Percentiles rank a stretch among this genome's conserved stretches.
Conservation (phyloP, 64 coral and sea anemone species). For the Catalaphyllia jardinei region DNA sequence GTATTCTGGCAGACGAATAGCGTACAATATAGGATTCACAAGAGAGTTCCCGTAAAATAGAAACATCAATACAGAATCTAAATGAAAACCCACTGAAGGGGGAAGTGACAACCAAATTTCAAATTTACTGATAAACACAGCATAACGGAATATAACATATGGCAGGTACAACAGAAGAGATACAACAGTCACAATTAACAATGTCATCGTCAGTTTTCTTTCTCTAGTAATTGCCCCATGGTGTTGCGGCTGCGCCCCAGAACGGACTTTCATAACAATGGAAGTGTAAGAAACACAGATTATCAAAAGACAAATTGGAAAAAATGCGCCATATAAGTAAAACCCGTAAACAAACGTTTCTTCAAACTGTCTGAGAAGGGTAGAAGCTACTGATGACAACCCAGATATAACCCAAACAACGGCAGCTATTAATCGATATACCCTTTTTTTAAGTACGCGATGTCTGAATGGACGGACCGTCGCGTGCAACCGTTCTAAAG, state of each 20-base stretch:
- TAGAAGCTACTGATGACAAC: background rate
- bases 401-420: background rate
- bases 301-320: background rate
- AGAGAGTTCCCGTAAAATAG: background rate
- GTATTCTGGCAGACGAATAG: background rate
- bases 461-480: background rate
- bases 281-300: background rate
- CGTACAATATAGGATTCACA: background rate
- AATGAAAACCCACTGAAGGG: background rate
- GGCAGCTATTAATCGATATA: background rate
- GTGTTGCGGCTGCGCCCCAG: too few species aligned
- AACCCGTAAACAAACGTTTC: background rate
- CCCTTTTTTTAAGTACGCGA: background rate
- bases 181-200: background rate
- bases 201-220: too few species aligned
- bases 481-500: background rate
- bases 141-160: background rate
- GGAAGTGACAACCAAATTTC: background rate
- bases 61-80: background rate
- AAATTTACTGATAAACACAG: background rate
- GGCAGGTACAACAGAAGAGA: background rate
- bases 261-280: background rate
- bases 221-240: too few species aligned
- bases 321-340: background rate
- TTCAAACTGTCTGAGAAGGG: background rate